A percentile compares a stretch with the other conserved stretches of the same genome.
phyloP scores from a whole-genome alignment of 2,888 invertebrate species.

The Rotaria magnacalcarata region DNA sequence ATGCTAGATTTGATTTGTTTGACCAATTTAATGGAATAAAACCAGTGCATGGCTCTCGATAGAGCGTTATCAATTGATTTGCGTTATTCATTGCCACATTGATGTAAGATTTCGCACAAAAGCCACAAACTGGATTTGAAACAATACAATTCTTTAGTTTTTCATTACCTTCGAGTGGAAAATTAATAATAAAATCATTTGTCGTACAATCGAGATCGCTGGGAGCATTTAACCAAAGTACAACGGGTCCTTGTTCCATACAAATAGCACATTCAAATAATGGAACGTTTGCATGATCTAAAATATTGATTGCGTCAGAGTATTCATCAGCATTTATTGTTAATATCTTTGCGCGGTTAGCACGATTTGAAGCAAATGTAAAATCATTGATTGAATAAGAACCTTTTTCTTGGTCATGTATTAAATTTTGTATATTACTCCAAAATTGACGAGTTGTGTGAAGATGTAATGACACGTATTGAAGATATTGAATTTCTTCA shows the following conservation, averaged over 20 bases:
- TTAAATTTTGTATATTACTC: background rate
- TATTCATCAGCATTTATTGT: background rate
- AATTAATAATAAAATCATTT: background rate
- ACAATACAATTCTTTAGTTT: background rate
- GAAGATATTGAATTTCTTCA: too few species aligned
- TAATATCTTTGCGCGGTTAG: background rate
- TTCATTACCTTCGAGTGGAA: background rate
- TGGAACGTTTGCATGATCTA: background rate
- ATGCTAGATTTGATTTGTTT: background rate
- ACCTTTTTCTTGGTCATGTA: background rate
- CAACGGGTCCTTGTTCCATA: constrained; percentile 19
- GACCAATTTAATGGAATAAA: constrained; percentile 22
- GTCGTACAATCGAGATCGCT: background rate
- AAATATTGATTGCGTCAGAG: background rate
- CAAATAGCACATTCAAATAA: constrained; percentile 1
- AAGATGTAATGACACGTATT: too few species aligned
- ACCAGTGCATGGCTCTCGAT: background rate
- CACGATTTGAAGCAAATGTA: background rate
- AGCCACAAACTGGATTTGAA: constrained; percentile 6
- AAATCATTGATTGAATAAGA: background rate
- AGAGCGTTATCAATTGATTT: background rate
- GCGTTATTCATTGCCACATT: background rate
- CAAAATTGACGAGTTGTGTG: background rate
- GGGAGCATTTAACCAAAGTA: background rate
- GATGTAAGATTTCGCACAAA: background rate